These are phyloP conservation scores for Xanthorhoe spadicearia DNA, from an alignment of 2,888 invertebrate species.

Conservation along the genomic window DNA sequence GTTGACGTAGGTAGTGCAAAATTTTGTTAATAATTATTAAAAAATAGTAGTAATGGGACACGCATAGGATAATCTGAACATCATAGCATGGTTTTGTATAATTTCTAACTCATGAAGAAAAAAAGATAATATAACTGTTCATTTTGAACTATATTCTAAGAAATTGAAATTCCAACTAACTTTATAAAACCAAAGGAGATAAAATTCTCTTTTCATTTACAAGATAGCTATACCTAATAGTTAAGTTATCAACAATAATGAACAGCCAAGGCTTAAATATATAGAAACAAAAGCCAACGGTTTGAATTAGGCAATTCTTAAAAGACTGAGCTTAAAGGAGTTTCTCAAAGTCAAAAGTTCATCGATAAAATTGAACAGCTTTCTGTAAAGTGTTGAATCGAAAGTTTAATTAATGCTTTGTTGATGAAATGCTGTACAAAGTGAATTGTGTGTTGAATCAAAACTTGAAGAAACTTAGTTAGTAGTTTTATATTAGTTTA, in stretches of 20 bases:
- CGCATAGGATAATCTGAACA: too few species aligned
- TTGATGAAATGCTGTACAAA: neutral
- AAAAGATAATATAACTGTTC: too few species aligned
- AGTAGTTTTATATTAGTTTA: neutral
- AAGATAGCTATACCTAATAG: too few species aligned
- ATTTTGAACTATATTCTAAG: too few species aligned
- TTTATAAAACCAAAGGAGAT: too few species aligned
- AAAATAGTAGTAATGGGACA: too few species aligned
- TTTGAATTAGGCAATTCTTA: neutral
- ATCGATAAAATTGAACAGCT: neutral
- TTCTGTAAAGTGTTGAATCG: neutral
- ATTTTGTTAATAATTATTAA: too few species aligned
- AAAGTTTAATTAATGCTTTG: conserved; percentile 3
- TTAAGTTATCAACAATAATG: neutral
- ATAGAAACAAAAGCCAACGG: neutral
- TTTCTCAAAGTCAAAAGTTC: conserved; percentile 2
- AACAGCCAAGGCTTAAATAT: neutral
- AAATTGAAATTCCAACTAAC: too few species aligned
- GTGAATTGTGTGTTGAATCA: neutral
- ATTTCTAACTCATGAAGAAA: too few species aligned
- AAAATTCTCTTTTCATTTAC: neutral
- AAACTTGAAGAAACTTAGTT: neutral
- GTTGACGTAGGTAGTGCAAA: too few species aligned
- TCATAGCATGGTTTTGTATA: too few species aligned
- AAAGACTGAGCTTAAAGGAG: neutral